phyloP scores from a whole-genome alignment of 2,888 invertebrate species.

The Troilus luridus region DNA sequence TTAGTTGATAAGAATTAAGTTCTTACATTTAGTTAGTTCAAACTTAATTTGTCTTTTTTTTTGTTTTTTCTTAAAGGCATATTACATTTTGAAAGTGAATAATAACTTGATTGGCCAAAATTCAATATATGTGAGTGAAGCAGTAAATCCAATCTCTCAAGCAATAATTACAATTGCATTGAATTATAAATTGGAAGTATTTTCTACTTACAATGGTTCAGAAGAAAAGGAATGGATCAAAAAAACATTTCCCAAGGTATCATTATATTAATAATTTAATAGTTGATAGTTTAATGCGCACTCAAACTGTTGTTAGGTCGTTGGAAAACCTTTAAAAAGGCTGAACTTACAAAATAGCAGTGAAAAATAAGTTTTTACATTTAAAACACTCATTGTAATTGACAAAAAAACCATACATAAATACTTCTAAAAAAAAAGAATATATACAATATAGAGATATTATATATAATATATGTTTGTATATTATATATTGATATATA shows the following conservation, averaged over 20 bases:
- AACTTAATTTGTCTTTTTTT: neutral
- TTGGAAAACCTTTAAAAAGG: too few species aligned
- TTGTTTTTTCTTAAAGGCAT: neutral
- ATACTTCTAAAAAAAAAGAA: too few species aligned
- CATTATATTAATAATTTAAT: neutral
- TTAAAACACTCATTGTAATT: too few species aligned
- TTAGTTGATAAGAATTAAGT: neutral
- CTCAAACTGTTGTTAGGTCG: too few species aligned
- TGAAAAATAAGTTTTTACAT: too few species aligned
- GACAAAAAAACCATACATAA: too few species aligned
- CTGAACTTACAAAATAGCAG: too few species aligned
- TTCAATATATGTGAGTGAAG: constrained; percentile 72
- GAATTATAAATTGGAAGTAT: constrained; percentile 71
- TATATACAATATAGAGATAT: too few species aligned
- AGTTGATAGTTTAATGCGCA: too few species aligned
- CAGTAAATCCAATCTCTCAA: constrained; percentile 74
- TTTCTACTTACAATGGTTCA: constrained; percentile 70
- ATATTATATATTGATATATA: too few species aligned
- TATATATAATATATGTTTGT: too few species aligned
- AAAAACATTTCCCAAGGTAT: neutral
- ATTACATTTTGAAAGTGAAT: constrained; percentile 43
- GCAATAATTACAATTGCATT: constrained; percentile 75
- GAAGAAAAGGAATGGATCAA: neutral
- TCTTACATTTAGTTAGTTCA: neutral
- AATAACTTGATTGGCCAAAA: constrained; percentile 68